Percentiles rank a stretch among this genome's conserved stretches.
phyloP scores from a whole-genome alignment of 2,888 invertebrate genomes.

The Epiperipatus broadwayi region DNA sequence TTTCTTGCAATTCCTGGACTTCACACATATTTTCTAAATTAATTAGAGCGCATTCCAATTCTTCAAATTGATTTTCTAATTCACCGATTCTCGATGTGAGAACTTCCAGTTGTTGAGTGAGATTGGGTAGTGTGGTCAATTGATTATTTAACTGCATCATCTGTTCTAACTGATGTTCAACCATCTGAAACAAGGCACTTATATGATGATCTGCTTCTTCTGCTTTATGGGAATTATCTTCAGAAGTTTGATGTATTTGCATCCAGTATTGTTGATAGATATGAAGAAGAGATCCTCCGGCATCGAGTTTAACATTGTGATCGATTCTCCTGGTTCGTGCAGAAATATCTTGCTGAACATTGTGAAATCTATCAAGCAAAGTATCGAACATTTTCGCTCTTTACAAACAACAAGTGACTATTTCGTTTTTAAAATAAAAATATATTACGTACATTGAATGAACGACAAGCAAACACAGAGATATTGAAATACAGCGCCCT shows the following conservation, averaged over 20 bases:
- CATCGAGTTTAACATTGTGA: constrained; percentile 35
- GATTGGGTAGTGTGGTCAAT: constrained; percentile 30
- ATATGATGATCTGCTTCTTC: constrained; percentile 33
- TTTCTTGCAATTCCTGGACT: constrained; percentile 45
- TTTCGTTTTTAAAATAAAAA: too few relatives aligned
- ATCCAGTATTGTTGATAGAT: constrained; percentile 53
- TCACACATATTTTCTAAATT: constrained; percentile 48
- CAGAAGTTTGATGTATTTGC: constrained; percentile 45
- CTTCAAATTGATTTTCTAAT: constrained; percentile 39
- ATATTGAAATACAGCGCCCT: too few relatives aligned
- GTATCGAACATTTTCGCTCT: constrained; percentile 33
- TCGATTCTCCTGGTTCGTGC: constrained; percentile 22
- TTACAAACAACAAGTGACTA: too few relatives aligned
- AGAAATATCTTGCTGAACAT: constrained; percentile 33
- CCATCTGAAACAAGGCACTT: constrained; percentile 29
- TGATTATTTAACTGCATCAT: constrained; percentile 29
- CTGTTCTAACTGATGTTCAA: constrained; percentile 31
- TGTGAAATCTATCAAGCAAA: constrained; percentile 33
- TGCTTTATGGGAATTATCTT: constrained; percentile 41
- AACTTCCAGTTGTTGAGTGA: constrained; percentile 12
- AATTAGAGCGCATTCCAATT: constrained; percentile 43
- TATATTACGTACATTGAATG: too few relatives aligned
- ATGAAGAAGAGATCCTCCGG: constrained; percentile 46
- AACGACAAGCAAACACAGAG: too few relatives aligned
- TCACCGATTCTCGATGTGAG: constrained; percentile 23